A percentile compares a stretch with the other conserved stretches of the same genome.
Conservation (phyloP, 2,113 vertebrate genomes). For the Nyctereutes procyonoides region DNA sequence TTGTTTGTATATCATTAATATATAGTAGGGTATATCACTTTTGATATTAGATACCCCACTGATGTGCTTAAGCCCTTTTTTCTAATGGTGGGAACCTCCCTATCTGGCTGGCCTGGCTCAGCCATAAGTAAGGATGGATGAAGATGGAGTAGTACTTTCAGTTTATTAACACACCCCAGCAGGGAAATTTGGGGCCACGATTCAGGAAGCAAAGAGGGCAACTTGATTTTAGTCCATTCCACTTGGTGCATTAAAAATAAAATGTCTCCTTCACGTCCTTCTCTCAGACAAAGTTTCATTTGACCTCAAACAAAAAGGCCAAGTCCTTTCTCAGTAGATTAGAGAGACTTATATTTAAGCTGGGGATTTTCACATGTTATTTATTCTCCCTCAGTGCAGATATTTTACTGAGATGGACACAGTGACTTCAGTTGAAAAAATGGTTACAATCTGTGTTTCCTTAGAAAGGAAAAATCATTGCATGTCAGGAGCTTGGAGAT, state of each 20-base stretch:
- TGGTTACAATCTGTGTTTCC: conserved; percentile 59
- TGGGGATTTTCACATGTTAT: conserved; percentile 55
- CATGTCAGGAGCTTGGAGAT: conserved; percentile 28
- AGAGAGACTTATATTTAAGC: conserved; percentile 63
- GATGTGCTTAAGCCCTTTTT: neutral
- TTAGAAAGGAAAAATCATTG: conserved; percentile 61
- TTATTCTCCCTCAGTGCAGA: conserved; percentile 66
- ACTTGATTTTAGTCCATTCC: neutral
- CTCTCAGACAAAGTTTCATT: conserved; percentile 4
- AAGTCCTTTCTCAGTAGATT: conserved; percentile 51
- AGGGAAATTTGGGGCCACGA: neutral
- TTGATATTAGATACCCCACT: neutral
- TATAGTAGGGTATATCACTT: neutral
- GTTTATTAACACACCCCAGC: neutral
- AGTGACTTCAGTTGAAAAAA: conserved; percentile 47
- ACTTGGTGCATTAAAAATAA: conserved; percentile 15
- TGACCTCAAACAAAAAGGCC: conserved; percentile 38
- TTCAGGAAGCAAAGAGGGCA: neutral
- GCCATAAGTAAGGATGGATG: neutral
- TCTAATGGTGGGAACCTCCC: neutral
- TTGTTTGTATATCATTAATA: neutral
- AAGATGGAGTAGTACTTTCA: neutral
- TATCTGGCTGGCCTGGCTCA: neutral
- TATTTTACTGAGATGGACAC: conserved; percentile 54
- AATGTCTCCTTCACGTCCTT: conserved; percentile 44